Evolutionary conservation across 2,113 vertebrate species (phyloP).

Genomic region (Girardinichthys multiradiatus): DNA sequence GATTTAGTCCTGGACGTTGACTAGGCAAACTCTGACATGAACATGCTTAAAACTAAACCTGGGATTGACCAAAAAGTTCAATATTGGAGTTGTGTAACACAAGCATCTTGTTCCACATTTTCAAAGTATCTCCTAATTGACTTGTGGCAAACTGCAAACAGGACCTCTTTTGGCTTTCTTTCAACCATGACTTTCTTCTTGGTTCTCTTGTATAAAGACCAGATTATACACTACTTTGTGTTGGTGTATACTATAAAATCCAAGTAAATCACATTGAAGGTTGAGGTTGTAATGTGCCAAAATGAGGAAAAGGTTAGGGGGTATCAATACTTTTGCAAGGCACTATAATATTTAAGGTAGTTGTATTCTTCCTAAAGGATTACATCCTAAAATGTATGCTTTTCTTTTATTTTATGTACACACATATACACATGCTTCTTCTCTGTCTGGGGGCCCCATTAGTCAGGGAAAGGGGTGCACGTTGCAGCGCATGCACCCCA

Average conservation of each 20-base stretch:
- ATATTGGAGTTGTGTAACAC: too few species aligned
- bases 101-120: background rate
- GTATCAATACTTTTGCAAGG: background rate
- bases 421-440: slow-evolving; percentile 17
- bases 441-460: slow-evolving; percentile 76
- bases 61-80: too few species aligned
- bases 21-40: too few species aligned
- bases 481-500: slow-evolving; percentile 68
- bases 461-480: slow-evolving; percentile 82
- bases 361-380: background rate
- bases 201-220: background rate
- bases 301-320: background rate
- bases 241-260: too few species aligned
- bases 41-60: too few species aligned
- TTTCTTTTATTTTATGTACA: slow-evolving; percentile 17
- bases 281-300: slow-evolving; percentile 1
- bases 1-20: too few species aligned
- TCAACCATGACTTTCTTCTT: too few species aligned
- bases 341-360: background rate
- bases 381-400: slow-evolving; percentile 33
- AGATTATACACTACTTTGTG: background rate
- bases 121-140: background rate
- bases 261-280: background rate
- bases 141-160: background rate
- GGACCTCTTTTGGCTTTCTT: too few species aligned